Conservation (phyloP, 1,140 invertebrate species). For the Lepidurus couesii region DNA sequence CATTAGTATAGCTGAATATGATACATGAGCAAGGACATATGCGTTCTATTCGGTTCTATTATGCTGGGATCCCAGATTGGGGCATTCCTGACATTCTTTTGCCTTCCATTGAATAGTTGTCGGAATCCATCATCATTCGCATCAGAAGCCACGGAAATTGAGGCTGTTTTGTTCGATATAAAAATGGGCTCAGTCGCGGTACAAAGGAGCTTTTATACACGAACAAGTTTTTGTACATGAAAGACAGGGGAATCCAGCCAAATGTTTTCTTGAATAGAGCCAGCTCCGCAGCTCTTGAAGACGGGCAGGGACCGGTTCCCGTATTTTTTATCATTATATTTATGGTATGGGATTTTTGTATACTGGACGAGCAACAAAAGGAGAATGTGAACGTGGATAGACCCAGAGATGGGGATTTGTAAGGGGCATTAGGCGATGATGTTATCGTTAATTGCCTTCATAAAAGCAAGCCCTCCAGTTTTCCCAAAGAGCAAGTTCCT, state of each 20-base stretch:
- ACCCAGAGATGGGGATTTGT: conserved; percentile 14
- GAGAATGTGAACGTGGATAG: not conserved
- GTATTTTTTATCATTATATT: not conserved
- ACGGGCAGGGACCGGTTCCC: not conserved
- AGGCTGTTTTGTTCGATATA: not conserved
- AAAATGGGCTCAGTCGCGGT: not conserved
- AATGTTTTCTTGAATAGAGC: not conserved
- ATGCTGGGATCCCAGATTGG: too few species aligned
- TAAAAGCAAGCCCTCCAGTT: not conserved
- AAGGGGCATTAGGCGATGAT: conserved; percentile 15
- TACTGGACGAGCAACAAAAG: conserved; percentile 6
- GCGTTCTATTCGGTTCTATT: too few species aligned
- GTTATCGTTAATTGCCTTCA: conserved; percentile 17
- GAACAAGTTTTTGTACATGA: not conserved
- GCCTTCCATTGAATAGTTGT: not conserved
- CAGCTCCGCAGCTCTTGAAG: not conserved
- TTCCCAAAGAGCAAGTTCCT: not conserved
- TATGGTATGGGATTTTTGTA: conserved; percentile 11
- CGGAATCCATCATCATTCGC: conserved; percentile 2
- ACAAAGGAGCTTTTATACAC: not conserved
- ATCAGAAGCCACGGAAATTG: not conserved
- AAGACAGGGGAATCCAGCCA: not conserved
- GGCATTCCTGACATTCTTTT: not conserved
- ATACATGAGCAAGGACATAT: too few species aligned
- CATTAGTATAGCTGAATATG: too few species aligned